phyloP scores from a whole-genome alignment of 2,113 vertebrate species.

The Scatophagus argus region DNA sequence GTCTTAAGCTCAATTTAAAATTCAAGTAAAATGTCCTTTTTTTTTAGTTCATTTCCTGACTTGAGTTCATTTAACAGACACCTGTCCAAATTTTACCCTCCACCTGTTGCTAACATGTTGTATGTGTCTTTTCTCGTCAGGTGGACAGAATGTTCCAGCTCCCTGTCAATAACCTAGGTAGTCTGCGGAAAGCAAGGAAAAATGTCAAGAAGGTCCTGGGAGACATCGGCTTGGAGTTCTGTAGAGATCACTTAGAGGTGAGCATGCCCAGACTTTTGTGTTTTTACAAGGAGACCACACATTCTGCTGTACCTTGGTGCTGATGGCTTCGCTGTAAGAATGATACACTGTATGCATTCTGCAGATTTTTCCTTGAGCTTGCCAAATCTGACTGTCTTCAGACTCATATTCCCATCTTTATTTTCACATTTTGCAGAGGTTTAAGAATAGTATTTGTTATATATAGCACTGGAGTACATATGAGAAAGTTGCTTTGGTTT shows the following conservation, averaged over 20 bases:
- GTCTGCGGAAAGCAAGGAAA: conserved; percentile 98
- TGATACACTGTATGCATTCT: not conserved
- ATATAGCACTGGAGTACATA: not conserved
- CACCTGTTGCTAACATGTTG: conserved; percentile 32
- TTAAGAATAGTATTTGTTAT: not conserved
- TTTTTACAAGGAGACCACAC: not conserved
- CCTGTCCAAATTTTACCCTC: not conserved
- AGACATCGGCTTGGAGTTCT: conserved; percentile 99
- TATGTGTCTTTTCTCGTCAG: conserved; percentile 69
- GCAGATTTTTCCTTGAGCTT: not conserved
- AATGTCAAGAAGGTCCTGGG: conserved; percentile 99
- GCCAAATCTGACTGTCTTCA: not conserved
- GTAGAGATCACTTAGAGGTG: conserved; percentile 97
- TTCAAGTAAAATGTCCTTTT: not conserved
- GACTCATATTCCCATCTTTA: not conserved
- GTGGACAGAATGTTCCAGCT: conserved; percentile 99
- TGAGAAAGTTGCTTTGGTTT: not conserved
- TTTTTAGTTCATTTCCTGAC: not conserved
- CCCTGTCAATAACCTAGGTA: conserved; percentile 99
- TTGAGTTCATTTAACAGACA: not conserved
- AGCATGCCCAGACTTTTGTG: conserved; percentile 59
- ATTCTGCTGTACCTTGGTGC: not conserved
- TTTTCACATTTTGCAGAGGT: not conserved
- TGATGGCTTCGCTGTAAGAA: not conserved
- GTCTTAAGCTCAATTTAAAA: not conserved